These are phyloP conservation scores for Microchirus variegatus DNA, from an alignment of 2,797 vertebrate genomes.

Conservation along the genomic window DNA sequence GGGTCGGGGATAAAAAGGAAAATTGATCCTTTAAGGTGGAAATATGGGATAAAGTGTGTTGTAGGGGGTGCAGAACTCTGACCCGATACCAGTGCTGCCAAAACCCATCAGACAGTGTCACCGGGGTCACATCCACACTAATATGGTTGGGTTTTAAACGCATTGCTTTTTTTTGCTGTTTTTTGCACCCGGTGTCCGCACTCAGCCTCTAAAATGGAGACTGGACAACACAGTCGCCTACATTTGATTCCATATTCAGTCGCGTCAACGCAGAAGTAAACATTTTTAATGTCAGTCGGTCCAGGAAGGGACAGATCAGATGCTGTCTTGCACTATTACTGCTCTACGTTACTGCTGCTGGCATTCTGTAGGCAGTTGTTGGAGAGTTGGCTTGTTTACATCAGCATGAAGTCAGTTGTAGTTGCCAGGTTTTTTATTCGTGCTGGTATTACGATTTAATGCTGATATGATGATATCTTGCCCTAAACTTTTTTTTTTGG, in stretches of 20 bases:
- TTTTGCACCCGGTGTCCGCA: background rate
- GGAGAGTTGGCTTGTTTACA: no score
- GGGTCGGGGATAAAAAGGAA: conserved; percentile 22
- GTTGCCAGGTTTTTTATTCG: no score
- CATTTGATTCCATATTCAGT: background rate
- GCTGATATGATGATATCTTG: no score
- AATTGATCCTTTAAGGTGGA: conserved; percentile 12
- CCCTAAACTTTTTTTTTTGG: no score
- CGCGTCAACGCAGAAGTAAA: background rate
- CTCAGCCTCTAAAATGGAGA: background rate
- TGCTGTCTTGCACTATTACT: no score
- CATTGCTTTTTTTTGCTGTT: background rate
- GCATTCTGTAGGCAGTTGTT: no score
- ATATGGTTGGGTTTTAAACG: background rate
- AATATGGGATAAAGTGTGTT: conserved; percentile 5
- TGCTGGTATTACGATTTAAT: no score
- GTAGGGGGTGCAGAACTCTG: background rate
- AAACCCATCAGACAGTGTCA: background rate
- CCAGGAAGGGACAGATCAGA: no score
- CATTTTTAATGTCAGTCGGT: background rate
- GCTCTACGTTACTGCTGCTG: no score
- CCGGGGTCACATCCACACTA: background rate
- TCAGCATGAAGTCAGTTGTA: no score
- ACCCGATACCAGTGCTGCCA: background rate
- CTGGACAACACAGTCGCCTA: background rate